Base-by-base conservation (phyloP, 64 coral and sea anemone genomes). In the Montipora efflorescens region DNA sequence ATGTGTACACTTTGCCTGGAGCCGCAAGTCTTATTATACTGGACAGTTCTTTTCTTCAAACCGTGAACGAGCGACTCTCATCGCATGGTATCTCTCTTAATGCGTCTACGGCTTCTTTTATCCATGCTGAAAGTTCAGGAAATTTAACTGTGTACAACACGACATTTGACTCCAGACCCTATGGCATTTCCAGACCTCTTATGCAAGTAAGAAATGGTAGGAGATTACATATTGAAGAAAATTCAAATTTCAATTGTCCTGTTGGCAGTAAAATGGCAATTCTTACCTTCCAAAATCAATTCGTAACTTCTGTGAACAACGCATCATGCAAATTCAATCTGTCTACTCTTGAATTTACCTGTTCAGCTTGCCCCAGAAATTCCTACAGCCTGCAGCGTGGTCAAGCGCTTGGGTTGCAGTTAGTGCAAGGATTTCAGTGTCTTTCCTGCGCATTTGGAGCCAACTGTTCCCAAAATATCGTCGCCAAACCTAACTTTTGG, bases 371-470 rank as follows among this genome's bases (percentile, higher is more conserved):
- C 48, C 48, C 23, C 16, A n/a, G 66, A 25, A 86, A 49, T 15
- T 58, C 7, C 11, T 74, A 74, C n/a, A 74, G 71, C 28, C 0
- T 74, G 19, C 5, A 36, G 5, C 71, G 71, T 43, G n/a, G 87
- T 77, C 77, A 73, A 21, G 49, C 71, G 80, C 12, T 45, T 73
- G 66, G 47, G 59, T 21, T 85, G 75, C 9, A 20, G 2, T 18
- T 3, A 5, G n/a, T 68, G 53, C 80, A 14, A 4, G 80, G 67
- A 74, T 36, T 74, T 74, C 5, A 5, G 6, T 95, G 94, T 78
- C 36, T 87, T 45, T 75, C 81, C 15, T 95, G 94, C 46, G 82
- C 94, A 72, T 95, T 75, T 12, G 94, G 94, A 86, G 94, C 88
- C 43, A 75, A 70, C 25, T 95, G 93, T 58, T 21, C 78, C 2